phyloP scores from a whole-genome alignment of 1,140 invertebrate species.

The Chironomus striatipennis region DNA sequence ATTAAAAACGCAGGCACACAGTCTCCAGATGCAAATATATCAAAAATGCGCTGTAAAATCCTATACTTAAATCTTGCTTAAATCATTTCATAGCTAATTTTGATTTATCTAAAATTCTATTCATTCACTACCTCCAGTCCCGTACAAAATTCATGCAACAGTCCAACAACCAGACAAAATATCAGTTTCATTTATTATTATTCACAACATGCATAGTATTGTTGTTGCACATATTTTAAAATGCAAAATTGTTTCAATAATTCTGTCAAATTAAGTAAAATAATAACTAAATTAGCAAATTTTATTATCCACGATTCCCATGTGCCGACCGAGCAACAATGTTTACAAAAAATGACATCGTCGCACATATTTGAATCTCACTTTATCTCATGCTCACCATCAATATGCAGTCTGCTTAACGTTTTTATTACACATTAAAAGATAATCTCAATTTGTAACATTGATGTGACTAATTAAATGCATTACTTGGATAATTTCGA shows the following conservation, averaged over 20 bases:
- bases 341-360: neutral
- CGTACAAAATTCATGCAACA: neutral
- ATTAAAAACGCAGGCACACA: too few relatives aligned
- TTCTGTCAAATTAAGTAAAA: constrained; percentile 3
- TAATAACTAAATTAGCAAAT: neutral
- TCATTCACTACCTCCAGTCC: too few relatives aligned
- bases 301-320: neutral
- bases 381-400: neutral
- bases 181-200: constrained; percentile 10
- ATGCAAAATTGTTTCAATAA: neutral
- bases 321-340: neutral
- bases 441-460: neutral
- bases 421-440: neutral
- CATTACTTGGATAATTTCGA: neutral
- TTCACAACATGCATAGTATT: neutral
- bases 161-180: neutral
- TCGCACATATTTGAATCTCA: too few relatives aligned
- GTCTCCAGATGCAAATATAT: too few relatives aligned
- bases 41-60: too few relatives aligned
- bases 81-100: too few relatives aligned
- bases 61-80: too few relatives aligned
- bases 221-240: too few relatives aligned
- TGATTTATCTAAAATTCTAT: too few relatives aligned
- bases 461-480: neutral
- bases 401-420: neutral